Evolutionary conservation across 2,888 invertebrate genomes (phyloP).

Genomic region (Megamerina dolium): DNA sequence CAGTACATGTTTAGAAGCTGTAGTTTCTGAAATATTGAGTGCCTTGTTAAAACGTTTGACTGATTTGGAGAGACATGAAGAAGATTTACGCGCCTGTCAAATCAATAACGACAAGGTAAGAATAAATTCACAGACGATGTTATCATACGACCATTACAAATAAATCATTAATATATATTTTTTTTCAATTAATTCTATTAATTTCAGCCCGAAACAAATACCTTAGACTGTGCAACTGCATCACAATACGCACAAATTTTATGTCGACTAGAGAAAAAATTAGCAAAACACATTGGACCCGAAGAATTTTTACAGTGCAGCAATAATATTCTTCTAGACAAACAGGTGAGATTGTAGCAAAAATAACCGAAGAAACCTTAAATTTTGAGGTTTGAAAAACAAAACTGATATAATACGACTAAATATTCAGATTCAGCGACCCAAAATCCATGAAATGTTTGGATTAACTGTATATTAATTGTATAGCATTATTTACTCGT

Average conservation of each 20-base stretch:
- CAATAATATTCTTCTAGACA: slow-evolving; percentile 45
- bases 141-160: background rate
- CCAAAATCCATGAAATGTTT: no score
- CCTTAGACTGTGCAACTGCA: slow-evolving; percentile 42
- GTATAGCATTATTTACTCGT: no score
- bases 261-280: slow-evolving; percentile 47
- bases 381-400: background rate
- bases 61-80: slow-evolving; percentile 50
- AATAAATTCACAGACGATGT: background rate
- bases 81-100: slow-evolving; percentile 49
- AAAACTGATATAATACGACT: background rate
- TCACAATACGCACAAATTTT: slow-evolving; percentile 49
- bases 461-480: no score
- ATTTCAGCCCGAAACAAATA: slow-evolving; percentile 25
- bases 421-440: no score
- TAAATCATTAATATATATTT: background rate
- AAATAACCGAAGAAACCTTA: no score
- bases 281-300: slow-evolving; percentile 49
- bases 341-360: slow-evolving; percentile 40
- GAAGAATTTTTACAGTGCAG: slow-evolving; percentile 50
- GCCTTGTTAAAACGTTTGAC: slow-evolving; percentile 51
- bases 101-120: slow-evolving; percentile 41
- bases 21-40: slow-evolving; percentile 50
- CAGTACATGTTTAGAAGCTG: slow-evolving; percentile 46
- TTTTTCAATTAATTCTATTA: slow-evolving; percentile 1